Conservation (phyloP, 2,888 invertebrate species). For the Ethmia dodecea region DNA sequence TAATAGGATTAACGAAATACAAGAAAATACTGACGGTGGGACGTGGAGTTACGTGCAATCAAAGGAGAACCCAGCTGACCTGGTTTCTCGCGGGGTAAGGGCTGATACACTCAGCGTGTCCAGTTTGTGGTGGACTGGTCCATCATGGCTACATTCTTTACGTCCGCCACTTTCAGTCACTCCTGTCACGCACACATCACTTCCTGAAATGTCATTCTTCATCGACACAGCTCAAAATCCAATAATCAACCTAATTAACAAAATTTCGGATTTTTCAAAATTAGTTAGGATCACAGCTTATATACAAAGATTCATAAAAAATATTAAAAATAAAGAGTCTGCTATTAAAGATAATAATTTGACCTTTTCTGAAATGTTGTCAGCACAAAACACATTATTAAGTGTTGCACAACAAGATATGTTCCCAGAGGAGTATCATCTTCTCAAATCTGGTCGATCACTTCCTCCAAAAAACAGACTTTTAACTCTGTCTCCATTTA, state of each 20-base stretch:
- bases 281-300: constrained; percentile 9
- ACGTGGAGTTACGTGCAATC: constrained; percentile 25
- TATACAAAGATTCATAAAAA: constrained; percentile 9
- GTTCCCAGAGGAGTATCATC: constrained; percentile 7
- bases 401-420: constrained; percentile 9
- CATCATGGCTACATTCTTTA: constrained; percentile 15
- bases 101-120: constrained; percentile 14
- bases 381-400: constrained; percentile 2
- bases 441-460: constrained; percentile 5
- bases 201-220: background rate
- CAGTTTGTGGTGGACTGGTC: constrained; percentile 23
- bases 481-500: constrained; percentile 15
- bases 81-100: constrained; percentile 21
- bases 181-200: too few species aligned
- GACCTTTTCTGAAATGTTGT: constrained; percentile 5
- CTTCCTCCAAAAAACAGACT: constrained; percentile 10
- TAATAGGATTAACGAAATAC: constrained; percentile 23
- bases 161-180: background rate
- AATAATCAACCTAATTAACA: constrained; percentile 6
- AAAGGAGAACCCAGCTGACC: constrained; percentile 23
- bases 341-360: constrained; percentile 9
- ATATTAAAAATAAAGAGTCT: constrained; percentile 5
- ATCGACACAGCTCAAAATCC: background rate
- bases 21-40: constrained; percentile 16
- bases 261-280: constrained; percentile 3